phyloP scores from a whole-genome alignment of 2,113 vertebrate genomes.

The Protobothrops flavoviridis region DNA sequence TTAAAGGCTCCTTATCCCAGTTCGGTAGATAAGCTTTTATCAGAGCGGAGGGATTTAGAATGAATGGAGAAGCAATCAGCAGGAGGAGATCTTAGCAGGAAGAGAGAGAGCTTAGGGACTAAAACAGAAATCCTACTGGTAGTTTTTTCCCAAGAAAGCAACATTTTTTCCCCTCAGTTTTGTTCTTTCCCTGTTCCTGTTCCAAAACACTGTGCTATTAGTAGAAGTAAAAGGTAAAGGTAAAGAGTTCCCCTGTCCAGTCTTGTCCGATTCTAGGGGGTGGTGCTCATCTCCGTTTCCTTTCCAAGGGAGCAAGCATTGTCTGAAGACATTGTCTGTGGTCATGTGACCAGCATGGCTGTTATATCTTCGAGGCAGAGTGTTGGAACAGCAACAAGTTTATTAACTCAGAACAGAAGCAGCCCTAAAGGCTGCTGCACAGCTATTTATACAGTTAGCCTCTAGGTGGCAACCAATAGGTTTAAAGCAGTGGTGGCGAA shows the following conservation, averaged over 20 bases:
- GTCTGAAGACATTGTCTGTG: neutral
- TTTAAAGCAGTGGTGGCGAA: too few species aligned
- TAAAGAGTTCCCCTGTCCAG: neutral
- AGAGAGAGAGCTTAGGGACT: neutral
- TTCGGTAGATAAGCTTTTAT: neutral
- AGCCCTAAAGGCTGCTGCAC: too few species aligned
- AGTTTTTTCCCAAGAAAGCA: neutral
- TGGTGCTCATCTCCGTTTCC: neutral
- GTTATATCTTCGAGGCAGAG: too few species aligned
- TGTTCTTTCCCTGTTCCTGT: neutral
- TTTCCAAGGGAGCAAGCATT: neutral
- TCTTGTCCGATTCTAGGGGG: neutral
- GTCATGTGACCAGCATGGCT: neutral
- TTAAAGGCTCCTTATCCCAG: neutral
- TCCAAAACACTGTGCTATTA: neutral
- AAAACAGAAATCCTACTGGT: neutral
- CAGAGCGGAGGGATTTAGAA: neutral
- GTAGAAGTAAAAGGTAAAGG: neutral
- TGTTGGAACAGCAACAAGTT: too few species aligned
- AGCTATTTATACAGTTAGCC: too few species aligned
- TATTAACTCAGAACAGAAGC: too few species aligned
- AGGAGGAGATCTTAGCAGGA: neutral
- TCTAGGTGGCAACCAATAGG: too few species aligned
- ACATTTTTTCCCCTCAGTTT: neutral
- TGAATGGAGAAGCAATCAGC: neutral